Evolutionary conservation across 1,140 invertebrate species (phyloP).

Genomic region (Drosophila mojavensis): DNA sequence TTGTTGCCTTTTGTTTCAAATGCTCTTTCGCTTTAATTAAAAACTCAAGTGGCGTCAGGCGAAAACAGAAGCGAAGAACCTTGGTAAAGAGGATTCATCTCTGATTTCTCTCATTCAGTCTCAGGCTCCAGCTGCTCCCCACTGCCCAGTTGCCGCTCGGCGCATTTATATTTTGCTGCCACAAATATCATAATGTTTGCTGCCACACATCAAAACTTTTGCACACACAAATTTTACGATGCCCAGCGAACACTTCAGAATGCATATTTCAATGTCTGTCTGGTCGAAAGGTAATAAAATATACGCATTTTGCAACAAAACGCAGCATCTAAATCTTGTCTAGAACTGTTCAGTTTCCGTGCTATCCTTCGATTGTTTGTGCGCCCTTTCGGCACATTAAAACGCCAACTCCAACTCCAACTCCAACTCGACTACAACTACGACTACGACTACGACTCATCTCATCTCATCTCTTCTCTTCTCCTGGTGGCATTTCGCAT

Average conservation of each 20-base stretch:
- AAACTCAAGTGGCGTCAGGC: slow-evolving; percentile 75
- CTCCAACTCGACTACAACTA: slow-evolving; percentile 33
- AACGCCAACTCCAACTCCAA: slow-evolving; percentile 57
- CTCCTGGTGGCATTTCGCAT: slow-evolving; percentile 67
- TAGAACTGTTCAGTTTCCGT: slow-evolving; percentile 53
- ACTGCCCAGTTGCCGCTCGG: not conserved
- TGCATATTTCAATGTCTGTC: slow-evolving; percentile 78
- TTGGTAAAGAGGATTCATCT: slow-evolving; percentile 3
- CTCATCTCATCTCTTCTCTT: slow-evolving; percentile 29
- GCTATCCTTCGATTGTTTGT: slow-evolving; percentile 71
- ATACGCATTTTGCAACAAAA: slow-evolving; percentile 68
- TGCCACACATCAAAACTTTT: slow-evolving; percentile 38
- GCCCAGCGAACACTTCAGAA: slow-evolving; percentile 65
- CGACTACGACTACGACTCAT: not conserved
- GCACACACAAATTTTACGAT: slow-evolving; percentile 43
- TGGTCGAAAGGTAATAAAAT: slow-evolving; percentile 73
- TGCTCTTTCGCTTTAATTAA: slow-evolving; percentile 72
- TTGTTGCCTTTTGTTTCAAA: slow-evolving; percentile 74
- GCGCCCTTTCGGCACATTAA: slow-evolving; percentile 71
- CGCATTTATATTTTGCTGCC: slow-evolving; percentile 40
- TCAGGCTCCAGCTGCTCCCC: not conserved
- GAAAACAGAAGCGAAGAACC: not conserved
- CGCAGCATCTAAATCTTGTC: slow-evolving; percentile 76
- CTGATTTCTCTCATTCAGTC: not conserved
- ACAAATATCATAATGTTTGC: slow-evolving; percentile 43